Evolutionary conservation across 2,113 vertebrate genomes (phyloP).

Genomic region (Psophia crepitans): DNA sequence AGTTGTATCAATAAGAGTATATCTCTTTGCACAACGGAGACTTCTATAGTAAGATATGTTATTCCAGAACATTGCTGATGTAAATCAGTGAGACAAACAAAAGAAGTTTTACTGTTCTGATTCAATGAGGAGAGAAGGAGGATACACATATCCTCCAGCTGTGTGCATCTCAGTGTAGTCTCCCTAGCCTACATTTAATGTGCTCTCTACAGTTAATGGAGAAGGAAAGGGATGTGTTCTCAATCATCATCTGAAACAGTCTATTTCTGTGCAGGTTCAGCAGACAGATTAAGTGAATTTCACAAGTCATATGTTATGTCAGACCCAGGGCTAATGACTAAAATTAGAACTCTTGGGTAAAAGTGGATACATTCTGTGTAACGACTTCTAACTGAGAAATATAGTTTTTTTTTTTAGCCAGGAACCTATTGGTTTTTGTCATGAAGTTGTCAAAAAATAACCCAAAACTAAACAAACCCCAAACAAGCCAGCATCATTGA

Average conservation of each 20-base stretch:
- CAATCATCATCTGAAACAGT: not conserved
- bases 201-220: not conserved
- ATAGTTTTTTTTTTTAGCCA: rapidly evolving
- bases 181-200: not conserved
- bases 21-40: not conserved
- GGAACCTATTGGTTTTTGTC: not conserved
- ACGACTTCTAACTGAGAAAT: not conserved
- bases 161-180: not conserved
- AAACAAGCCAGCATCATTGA: not conserved
- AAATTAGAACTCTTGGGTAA: not conserved
- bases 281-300: not conserved
- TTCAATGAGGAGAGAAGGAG: not conserved
- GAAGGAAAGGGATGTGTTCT: not conserved
- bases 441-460: not conserved
- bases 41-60: not conserved
- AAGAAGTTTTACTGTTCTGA: not conserved
- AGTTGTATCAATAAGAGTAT: not conserved
- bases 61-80: not conserved
- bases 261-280: not conserved
- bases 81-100: not conserved
- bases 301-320: not conserved
- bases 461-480: not conserved
- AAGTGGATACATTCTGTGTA: not conserved
- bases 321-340: not conserved
- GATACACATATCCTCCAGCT: rapidly evolving